Evolutionary conservation across 2,797 vertebrate genomes (phyloP).

Genomic region (Manis crassicaudata): DNA sequence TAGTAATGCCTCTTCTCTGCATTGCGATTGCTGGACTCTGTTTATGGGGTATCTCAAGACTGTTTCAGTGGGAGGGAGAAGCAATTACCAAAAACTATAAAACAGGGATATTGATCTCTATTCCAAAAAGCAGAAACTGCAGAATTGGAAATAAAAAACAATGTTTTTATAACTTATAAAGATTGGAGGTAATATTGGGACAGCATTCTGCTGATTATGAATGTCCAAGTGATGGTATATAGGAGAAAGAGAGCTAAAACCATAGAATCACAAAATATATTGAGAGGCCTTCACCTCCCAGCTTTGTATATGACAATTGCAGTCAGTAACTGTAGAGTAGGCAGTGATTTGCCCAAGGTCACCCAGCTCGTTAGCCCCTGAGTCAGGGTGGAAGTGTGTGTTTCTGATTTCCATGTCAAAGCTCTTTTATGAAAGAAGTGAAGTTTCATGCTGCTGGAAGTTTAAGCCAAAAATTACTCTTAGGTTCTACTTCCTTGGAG

Average conservation of each 20-base stretch:
- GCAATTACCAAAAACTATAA: neutral
- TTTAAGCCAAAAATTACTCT: neutral
- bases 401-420: conserved; percentile 25
- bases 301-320: neutral
- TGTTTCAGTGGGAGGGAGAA: neutral
- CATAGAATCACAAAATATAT: neutral
- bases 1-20: neutral
- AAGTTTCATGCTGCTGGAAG: neutral
- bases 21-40: neutral
- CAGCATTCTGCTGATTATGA: neutral
- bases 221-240: neutral
- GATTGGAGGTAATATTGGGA: neutral
- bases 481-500: neutral
- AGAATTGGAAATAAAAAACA: neutral
- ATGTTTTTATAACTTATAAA: neutral
- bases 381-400: neutral
- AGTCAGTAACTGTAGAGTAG: neutral
- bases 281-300: neutral
- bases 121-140: neutral
- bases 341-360: too few relatives aligned
- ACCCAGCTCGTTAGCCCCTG: neutral
- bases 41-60: neutral
- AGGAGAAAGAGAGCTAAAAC: neutral
- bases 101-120: neutral
- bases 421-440: neutral